Base-by-base conservation (phyloP, 2,113 vertebrate genomes). In the Perccottus glenii region DNA sequence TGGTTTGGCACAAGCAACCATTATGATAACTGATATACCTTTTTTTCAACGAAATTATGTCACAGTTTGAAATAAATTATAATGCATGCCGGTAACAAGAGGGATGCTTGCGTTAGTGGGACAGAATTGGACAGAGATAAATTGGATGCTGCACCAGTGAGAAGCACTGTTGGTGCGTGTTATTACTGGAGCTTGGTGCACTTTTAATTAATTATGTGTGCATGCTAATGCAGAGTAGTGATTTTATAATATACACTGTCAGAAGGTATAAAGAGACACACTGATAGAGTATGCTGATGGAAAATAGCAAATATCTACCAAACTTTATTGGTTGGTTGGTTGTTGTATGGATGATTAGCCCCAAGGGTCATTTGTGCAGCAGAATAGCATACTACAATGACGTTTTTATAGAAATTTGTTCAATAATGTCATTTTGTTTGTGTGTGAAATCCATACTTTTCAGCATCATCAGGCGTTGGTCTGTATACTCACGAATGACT, bases 11-110 rank as follows among this genome's bases (percentile, higher is more conserved):
- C 46, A 74, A 33, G 47, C 19, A 68, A n/a, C 59, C 66, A 80
- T 77, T 80, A 78, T 71, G 40, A 76, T 85, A 85, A 83, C 81
- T 78, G 63, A 81, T 81, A 81, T 81, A 73, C 65, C 57, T 38
- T n/a, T 38, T 38, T 55, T 12, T 64, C 57, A 59, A 56, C 57
- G 59, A 56, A 65, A 74, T 63, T 75, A 67, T 77, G 70, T 53
- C 71, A 73, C 36, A 12, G 64, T 80, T 77, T 73, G 49, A 60
- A 75, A 60, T 14, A 64, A 56, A 70, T 79, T 15, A 42, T 47
- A 68, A 61, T 73, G 0, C 0, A 11, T 60, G 60, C 9, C 12
- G 52, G 61, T 5, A 32, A 35, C 14, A 46, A 60, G 38, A 4
- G 2, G 1, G 12, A 40, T 16, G 55, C 8, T 5, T 0, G 6